Conservation (phyloP, 2,888 invertebrate genomes). For the Bimastos eiseni region DNA sequence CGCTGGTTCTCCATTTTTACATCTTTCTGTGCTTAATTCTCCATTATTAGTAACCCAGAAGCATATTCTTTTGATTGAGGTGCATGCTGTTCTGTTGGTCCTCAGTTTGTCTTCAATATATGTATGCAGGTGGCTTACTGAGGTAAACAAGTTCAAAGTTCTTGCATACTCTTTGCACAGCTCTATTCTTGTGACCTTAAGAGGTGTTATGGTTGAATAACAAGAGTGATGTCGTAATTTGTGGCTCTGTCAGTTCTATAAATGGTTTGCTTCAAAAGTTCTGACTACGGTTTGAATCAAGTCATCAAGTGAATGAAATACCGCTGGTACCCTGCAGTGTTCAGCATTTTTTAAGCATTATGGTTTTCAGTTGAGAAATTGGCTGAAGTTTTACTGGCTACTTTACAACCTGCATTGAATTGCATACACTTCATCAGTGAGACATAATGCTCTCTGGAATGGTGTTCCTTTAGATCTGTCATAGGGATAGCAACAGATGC, state of each 20-base stretch:
- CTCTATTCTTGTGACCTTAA: background rate
- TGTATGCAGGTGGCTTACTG: background rate
- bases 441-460: too few species aligned
- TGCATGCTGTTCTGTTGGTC: background rate
- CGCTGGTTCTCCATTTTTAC: background rate
- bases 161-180: conserved; percentile 1
- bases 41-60: background rate
- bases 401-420: too few species aligned
- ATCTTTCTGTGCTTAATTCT: background rate
- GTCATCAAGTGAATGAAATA: background rate
- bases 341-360: background rate
- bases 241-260: background rate
- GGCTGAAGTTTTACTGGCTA: background rate
- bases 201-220: background rate
- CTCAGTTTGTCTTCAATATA: background rate
- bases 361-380: background rate
- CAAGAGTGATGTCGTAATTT: background rate
- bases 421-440: too few species aligned
- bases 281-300: background rate
- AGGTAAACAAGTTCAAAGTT: conserved; percentile 5
- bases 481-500: too few species aligned
- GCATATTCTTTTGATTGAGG: background rate
- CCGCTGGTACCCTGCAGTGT: background rate
- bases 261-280: background rate
- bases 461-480: too few species aligned